Conservation (phyloP, 37 sponge, comb jelly and placozoan genomes). For the Chondrilla cf. caribensis region DNA sequence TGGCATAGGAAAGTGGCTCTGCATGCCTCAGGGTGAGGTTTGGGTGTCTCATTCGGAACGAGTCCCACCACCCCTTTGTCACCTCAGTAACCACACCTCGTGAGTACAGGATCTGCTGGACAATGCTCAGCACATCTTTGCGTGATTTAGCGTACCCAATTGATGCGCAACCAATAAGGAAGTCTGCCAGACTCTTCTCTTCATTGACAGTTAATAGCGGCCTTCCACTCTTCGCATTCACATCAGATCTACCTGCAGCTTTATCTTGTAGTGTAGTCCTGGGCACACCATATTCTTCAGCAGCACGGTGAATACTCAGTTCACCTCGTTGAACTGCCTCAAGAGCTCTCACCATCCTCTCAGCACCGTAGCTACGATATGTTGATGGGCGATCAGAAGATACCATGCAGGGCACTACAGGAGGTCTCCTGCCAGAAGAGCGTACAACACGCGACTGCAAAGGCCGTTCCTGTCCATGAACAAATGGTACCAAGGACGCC, state of each 20-base stretch:
- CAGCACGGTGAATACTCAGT: background rate
- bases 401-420: background rate
- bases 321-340: conserved; percentile 14
- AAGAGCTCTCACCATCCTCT: conserved; percentile 1
- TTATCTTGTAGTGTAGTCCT: conserved; percentile 15
- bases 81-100: conserved; percentile 15
- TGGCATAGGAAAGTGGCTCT: conserved; percentile 9
- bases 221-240: background rate
- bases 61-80: conserved; percentile 9
- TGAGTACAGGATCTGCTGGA: conserved; percentile 16
- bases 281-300: conserved; percentile 21
- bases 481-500: conserved; percentile 18
- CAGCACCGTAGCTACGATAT: background rate
- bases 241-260: background rate
- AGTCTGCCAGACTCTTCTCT: conserved; percentile 17
- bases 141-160: conserved; percentile 14
- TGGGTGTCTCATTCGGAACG: conserved; percentile 4
- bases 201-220: conserved; percentile 7
- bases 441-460: conserved; percentile 5
- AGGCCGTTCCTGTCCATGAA: background rate
- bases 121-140: conserved; percentile 20
- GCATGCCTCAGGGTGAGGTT: conserved; percentile 12
- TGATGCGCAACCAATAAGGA: conserved; percentile 16
- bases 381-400: conserved; percentile 16
- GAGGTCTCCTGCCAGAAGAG: conserved; percentile 6